Evolutionary conservation across 2,888 invertebrate species (phyloP).

Genomic region (Frankliniella intonsa): DNA sequence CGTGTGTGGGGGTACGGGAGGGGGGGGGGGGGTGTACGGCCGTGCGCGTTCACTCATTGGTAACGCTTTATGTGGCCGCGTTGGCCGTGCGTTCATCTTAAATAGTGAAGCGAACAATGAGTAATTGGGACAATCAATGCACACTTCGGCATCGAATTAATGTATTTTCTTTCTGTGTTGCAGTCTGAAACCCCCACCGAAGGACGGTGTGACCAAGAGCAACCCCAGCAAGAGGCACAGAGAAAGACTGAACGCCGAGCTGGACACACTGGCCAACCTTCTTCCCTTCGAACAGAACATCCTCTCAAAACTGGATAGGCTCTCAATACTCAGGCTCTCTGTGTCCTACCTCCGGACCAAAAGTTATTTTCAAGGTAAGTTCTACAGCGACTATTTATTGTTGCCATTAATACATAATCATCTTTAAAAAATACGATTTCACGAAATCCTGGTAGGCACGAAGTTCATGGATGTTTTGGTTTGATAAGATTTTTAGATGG

Average conservation of each 20-base stretch:
- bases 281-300: slow-evolving; percentile 97
- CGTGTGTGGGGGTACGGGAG: too few species aligned
- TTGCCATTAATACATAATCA: too few species aligned
- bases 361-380: slow-evolving; percentile 98
- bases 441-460: too few species aligned
- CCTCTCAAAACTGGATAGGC: slow-evolving; percentile 94
- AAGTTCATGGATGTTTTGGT: too few species aligned
- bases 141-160: background rate
- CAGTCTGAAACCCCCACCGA: slow-evolving; percentile 87
- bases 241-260: slow-evolving; percentile 94
- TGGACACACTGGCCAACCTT: slow-evolving; percentile 92
- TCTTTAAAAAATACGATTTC: too few species aligned
- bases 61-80: too few species aligned
- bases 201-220: slow-evolving; percentile 91
- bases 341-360: slow-evolving; percentile 98
- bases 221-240: slow-evolving; percentile 98
- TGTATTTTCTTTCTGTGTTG: slow-evolving; percentile 45
- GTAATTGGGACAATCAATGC: too few species aligned
- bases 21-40: too few species aligned
- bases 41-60: too few species aligned
- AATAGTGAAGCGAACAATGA: too few species aligned
- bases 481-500: too few species aligned
- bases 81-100: too few species aligned
- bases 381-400: background rate
- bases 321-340: slow-evolving; percentile 93